phyloP scores from a whole-genome alignment of 2,888 invertebrate genomes.

The Hetaerina titia region DNA sequence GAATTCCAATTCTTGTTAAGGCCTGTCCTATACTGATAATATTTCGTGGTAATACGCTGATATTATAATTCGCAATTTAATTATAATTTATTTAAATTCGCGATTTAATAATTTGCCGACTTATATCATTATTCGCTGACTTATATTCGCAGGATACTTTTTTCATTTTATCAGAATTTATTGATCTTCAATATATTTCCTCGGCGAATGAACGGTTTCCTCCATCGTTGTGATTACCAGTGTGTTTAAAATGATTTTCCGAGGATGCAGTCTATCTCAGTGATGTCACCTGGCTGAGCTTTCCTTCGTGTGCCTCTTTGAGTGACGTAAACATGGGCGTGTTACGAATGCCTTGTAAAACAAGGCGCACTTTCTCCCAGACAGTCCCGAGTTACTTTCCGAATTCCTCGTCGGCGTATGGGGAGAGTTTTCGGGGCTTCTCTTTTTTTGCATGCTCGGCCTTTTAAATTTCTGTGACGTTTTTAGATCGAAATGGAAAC shows the following conservation, averaged over 20 bases:
- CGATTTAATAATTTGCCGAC: too few species aligned
- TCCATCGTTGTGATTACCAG: not conserved
- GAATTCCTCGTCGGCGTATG: not conserved
- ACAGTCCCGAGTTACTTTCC: not conserved
- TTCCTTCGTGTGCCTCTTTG: not conserved
- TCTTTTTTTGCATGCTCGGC: not conserved
- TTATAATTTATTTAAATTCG: too few species aligned
- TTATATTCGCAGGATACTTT: too few species aligned
- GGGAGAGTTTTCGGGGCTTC: not conserved
- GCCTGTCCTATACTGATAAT: too few species aligned
- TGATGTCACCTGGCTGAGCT: not conserved
- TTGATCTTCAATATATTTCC: too few species aligned
- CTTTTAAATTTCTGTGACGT: not conserved
- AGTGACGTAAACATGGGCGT: conserved; percentile 17
- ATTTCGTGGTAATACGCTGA: too few species aligned
- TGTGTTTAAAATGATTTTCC: not conserved
- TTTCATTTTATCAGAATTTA: too few species aligned
- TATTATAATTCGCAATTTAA: too few species aligned
- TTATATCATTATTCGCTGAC: too few species aligned
- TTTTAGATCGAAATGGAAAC: not conserved
- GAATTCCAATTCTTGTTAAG: too few species aligned
- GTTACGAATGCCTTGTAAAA: conserved; percentile 6
- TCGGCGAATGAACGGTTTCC: not conserved
- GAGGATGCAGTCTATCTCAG: not conserved
- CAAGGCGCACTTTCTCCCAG: not conserved